Conservation (phyloP, 2,888 invertebrate genomes). For the Exocentrus adspersus region DNA sequence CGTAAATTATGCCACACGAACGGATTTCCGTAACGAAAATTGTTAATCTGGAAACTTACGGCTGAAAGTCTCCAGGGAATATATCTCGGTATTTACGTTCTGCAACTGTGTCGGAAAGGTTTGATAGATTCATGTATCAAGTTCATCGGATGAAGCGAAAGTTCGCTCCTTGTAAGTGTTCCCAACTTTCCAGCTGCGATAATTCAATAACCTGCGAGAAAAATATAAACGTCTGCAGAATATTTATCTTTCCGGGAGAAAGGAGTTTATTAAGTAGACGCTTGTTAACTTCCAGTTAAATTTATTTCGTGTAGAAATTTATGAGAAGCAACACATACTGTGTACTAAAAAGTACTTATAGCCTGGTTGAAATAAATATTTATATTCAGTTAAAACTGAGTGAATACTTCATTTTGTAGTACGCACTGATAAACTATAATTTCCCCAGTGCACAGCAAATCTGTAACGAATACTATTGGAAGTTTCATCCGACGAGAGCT, state of each 20-base stretch:
- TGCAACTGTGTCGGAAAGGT: not conserved
- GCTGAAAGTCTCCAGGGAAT: not conserved
- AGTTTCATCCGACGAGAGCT: not conserved
- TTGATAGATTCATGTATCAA: conserved; percentile 1
- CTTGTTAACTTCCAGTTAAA: not conserved
- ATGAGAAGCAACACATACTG: not conserved
- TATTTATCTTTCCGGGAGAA: conserved; percentile 1
- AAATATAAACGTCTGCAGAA: not conserved
- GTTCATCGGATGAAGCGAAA: not conserved
- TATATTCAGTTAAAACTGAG: too few species aligned
- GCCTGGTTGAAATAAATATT: too few species aligned
- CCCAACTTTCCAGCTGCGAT: not conserved
- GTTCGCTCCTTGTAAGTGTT: not conserved
- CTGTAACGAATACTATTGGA: not conserved
- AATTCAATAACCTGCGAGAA: conserved; percentile 3
- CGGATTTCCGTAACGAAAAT: too few species aligned
- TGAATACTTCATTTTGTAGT: too few species aligned
- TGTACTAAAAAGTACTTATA: too few species aligned
- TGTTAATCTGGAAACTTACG: too few species aligned
- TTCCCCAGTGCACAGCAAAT: too few species aligned
- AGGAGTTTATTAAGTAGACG: not conserved
- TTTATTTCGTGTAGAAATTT: not conserved
- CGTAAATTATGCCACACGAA: too few species aligned
- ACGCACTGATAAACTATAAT: too few species aligned
- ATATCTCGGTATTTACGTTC: not conserved